Evolutionary conservation across 2,797 vertebrate genomes (phyloP).

Genomic region (Hipposideros larvatus): DNA sequence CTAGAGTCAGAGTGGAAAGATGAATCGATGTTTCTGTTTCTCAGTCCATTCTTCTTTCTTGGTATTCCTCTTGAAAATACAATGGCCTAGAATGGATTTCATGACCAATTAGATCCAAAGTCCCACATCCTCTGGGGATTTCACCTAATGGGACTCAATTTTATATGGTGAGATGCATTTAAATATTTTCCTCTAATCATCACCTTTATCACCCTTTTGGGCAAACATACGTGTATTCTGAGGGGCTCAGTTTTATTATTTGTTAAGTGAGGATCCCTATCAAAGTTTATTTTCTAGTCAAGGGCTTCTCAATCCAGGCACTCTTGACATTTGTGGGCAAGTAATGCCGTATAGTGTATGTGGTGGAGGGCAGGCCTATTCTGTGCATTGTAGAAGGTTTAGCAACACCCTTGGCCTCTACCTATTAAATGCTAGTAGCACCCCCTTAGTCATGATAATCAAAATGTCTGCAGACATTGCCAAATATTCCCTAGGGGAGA

Average conservation of each 20-base stretch:
- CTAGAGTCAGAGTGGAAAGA: not conserved
- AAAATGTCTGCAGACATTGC: not conserved
- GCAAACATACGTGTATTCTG: not conserved
- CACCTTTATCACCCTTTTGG: not conserved
- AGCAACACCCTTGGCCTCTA: not conserved
- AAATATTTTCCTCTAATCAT: not conserved
- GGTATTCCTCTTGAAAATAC: not conserved
- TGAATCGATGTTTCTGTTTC: not conserved
- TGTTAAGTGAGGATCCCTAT: not conserved
- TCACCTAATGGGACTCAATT: not conserved
- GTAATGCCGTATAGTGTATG: not conserved
- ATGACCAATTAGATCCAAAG: not conserved
- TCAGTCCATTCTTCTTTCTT: not conserved
- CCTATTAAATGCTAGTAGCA: not conserved
- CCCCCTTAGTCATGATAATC: not conserved
- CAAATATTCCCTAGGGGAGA: not conserved
- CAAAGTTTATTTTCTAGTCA: not conserved
- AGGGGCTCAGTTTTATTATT: not conserved
- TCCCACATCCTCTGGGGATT: not conserved
- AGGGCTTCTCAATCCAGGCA: not conserved
- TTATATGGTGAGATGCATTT: not conserved
- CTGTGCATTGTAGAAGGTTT: not conserved
- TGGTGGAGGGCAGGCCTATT: not conserved
- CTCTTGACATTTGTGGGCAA: not conserved
- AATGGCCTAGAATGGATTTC: not conserved